A percentile compares a stretch with the other conserved stretches of the same genome.
Conservation (phyloP, 2,797 vertebrate species). For the Chelon labrosus region DNA sequence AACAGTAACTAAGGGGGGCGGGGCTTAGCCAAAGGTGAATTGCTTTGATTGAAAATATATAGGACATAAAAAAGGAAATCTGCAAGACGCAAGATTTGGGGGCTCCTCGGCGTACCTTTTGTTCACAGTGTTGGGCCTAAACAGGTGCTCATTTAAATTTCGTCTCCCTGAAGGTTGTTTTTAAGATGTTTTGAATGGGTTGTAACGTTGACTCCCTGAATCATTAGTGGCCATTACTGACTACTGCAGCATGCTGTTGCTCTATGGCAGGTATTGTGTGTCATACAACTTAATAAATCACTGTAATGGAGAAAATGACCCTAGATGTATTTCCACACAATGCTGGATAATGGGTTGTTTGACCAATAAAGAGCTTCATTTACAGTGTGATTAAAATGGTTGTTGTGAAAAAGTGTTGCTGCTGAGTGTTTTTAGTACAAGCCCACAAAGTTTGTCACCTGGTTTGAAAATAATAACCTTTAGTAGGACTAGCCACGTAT, state of each 20-base stretch:
- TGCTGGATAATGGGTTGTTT: slow-evolving; percentile 12
- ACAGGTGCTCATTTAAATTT: background rate
- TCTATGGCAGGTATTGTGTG: slow-evolving; percentile 10
- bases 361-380: slow-evolving; percentile 46
- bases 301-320: slow-evolving; percentile 22
- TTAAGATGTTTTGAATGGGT: slow-evolving; percentile 1
- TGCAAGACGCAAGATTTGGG: too few relatives aligned
- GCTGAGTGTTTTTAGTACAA: slow-evolving; percentile 14
- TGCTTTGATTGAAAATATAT: too few relatives aligned
- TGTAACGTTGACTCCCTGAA: background rate
- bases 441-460: background rate
- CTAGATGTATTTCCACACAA: slow-evolving; percentile 16
- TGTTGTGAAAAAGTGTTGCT: background rate
- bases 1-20: too few relatives aligned
- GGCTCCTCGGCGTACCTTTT: background rate
- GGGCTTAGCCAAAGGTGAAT: too few relatives aligned
- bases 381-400: slow-evolving; percentile 38
- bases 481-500: background rate
- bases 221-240: background rate
- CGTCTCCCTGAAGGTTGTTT: background rate
- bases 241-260: background rate
- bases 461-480: slow-evolving; percentile 1
- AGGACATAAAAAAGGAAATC: too few relatives aligned
- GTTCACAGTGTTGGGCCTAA: background rate
- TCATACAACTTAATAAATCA: slow-evolving; percentile 51